phyloP scores from a whole-genome alignment of 2,113 vertebrate genomes.

The Pitta sordida region DNA sequence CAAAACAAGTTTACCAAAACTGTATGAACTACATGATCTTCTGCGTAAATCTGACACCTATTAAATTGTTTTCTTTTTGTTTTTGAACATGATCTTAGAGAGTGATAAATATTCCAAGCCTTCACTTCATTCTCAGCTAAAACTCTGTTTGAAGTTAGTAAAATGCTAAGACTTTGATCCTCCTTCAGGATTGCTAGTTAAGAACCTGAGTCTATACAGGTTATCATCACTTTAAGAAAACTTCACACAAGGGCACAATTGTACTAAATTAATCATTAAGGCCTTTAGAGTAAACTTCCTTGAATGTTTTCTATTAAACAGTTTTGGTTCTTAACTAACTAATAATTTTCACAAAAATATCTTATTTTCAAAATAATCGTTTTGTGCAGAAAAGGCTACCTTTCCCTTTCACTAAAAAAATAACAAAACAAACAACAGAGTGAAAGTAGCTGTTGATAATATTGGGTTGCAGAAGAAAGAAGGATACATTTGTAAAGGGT shows the following conservation, averaged over 20 bases:
- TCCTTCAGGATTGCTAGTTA: background rate
- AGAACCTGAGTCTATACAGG: background rate
- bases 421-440: background rate
- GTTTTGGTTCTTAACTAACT: background rate
- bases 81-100: background rate
- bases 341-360: background rate
- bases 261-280: background rate
- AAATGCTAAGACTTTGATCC: slow-evolving; percentile 25
- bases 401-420: background rate
- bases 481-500: fast-evolving
- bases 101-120: slow-evolving; percentile 22
- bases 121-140: background rate
- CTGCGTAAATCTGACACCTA: slow-evolving; percentile 3
- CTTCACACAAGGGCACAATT: background rate
- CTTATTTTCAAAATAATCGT: background rate
- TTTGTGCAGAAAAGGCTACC: background rate
- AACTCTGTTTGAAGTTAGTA: slow-evolving; percentile 30
- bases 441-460: background rate
- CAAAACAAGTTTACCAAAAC: background rate
- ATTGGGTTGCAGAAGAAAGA: background rate
- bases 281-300: background rate
- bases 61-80: background rate
- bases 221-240: background rate
- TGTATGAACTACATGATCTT: background rate
- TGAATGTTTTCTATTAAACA: background rate